Evolutionary conservation across 2,888 invertebrate species (phyloP), one percentile per base, ranked within the genome.

Genomic region (Lobophora halterata): DNA sequence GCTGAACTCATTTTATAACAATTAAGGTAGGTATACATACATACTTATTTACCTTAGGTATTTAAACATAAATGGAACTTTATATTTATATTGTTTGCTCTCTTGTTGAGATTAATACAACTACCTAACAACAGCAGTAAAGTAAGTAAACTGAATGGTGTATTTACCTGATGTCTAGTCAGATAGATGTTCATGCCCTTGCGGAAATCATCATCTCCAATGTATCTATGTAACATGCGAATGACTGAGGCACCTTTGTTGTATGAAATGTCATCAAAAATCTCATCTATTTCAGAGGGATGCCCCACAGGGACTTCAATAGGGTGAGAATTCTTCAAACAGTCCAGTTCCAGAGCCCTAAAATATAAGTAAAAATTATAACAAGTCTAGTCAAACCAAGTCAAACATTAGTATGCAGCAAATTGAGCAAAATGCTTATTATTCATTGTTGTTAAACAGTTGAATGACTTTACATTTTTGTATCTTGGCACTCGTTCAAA

Each of bases 231-330:
- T 48, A 98, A 82, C 98, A 98, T 98, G 49, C 98, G 90, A 48
- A 98, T 97, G 3, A 97, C 94, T 30, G 96, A 96, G 1, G 97
- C 97, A 2, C 97, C 98, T 76, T 99, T 99, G 67, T 94, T 94
- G 80, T 98, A 99, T 17, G 98, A 97, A 61, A 99, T 98, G 59
- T 95, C 95, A 86, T 99, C 98, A 86, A 98, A 99, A 55, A 99
- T 98, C 79, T 98, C 98, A 79, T 97, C 97, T 40, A 98, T 95
- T 80, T 98, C 98, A 4, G 94, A 93, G 0, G 98, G 98, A 82
- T 97, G 95, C 1, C 95, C 94, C 0, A 98, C 97, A 6, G 96
- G 95, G 31, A 97, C 97, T 88, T 98, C 98, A 58, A 99, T 97
- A 0, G 99, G 97, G 86, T 99, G 98, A 20, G 97, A 97, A 72